Conservation (phyloP, 2,797 vertebrate species). For the Remorina albescens region DNA sequence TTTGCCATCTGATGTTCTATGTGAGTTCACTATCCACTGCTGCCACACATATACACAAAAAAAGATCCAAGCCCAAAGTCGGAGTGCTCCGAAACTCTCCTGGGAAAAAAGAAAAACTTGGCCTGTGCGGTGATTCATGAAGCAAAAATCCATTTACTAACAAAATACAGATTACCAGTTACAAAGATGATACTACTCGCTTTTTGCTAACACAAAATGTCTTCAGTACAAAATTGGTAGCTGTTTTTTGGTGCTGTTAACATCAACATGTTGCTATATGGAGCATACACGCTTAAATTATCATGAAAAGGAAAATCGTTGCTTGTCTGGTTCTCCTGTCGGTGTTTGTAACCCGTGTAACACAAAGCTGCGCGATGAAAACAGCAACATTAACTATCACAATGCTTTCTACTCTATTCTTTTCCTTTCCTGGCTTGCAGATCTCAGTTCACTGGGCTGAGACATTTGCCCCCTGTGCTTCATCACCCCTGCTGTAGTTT, state of each 20-base stretch:
- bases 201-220: no score
- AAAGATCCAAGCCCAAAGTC: neutral
- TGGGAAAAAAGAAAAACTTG: neutral
- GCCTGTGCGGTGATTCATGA: neutral
- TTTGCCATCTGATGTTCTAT: neutral
- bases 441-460: constrained; percentile 14
- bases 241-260: no score
- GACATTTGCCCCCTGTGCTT: constrained; percentile 33
- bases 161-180: neutral
- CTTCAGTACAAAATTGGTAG: no score
- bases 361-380: constrained; percentile 6
- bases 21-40: neutral
- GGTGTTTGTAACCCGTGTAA: no score
- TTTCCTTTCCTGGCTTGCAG: constrained; percentile 7
- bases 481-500: constrained; percentile 51
- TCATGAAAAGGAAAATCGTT: no score
- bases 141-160: neutral
- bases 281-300: no score
- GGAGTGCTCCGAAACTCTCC: neutral
- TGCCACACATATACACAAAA: neutral
- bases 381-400: constrained; percentile 15
- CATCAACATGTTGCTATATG: no score
- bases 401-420: neutral
- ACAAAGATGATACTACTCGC: no score
- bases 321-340: no score